Evolutionary conservation across 1,140 invertebrate genomes (phyloP).

Genomic region (Drosophila repleta): DNA sequence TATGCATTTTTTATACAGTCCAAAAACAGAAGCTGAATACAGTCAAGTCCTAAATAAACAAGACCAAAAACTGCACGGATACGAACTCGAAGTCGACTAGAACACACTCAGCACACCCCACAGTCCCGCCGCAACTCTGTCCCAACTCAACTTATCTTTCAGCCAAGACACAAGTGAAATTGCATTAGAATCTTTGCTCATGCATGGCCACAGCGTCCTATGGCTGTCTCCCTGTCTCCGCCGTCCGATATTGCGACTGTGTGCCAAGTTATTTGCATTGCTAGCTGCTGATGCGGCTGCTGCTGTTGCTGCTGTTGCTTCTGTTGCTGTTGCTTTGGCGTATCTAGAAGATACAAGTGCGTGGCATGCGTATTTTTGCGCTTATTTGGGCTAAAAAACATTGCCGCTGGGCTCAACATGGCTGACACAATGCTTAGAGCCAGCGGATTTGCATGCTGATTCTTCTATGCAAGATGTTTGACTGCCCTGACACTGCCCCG

Average conservation of each 20-base stretch:
- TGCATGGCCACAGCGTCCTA: constrained; percentile 62
- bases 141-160: constrained; percentile 14
- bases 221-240: constrained; percentile 2
- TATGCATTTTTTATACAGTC: constrained; percentile 74
- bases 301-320: neutral
- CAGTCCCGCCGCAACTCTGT: neutral
- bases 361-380: constrained; percentile 66
- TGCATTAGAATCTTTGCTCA: constrained; percentile 79
- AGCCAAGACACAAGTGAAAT: constrained; percentile 50
- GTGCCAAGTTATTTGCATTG: constrained; percentile 81
- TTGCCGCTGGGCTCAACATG: constrained; percentile 61
- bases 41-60: constrained; percentile 74
- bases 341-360: constrained; percentile 66
- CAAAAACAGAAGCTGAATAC: constrained; percentile 49
- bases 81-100: constrained; percentile 18
- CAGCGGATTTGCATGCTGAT: constrained; percentile 58
- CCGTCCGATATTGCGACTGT: constrained; percentile 36
- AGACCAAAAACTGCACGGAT: constrained; percentile 73
- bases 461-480: constrained; percentile 18
- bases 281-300: constrained; percentile 37
- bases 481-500: neutral
- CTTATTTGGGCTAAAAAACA: constrained; percentile 82
- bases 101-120: neutral
- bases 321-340: constrained; percentile 10
- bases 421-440: constrained; percentile 80